Base-by-base conservation (phyloP, 2,113 vertebrate genomes). In the Megatriorchis doriae region DNA sequence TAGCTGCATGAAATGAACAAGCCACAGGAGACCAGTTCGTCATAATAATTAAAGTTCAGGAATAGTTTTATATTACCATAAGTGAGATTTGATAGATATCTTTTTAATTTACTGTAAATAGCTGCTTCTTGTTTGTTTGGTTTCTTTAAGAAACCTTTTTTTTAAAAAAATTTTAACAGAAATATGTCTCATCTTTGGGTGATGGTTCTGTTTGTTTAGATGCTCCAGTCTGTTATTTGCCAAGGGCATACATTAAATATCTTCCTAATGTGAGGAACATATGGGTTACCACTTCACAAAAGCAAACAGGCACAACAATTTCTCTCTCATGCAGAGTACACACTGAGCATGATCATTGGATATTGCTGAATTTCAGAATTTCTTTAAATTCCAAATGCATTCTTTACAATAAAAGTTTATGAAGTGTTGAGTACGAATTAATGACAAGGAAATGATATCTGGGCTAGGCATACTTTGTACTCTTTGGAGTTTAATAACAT, bases 21-120 rank as follows among this genome's bases (percentile, higher is more conserved):
- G 91, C 84, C 97, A 93, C 93, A 62, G 91, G 97, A 96, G 97
- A 95, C 88, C 80, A 83, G 96, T 95, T 95, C 58, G 59, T 97
- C 96, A 90, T 93, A 96, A 97, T 97, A 97, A 98, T 98, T 98
- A 98, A 97, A 96, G 93, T 96, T 97, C 88, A 78, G 93, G 93
- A 97, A 97, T 92, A 97, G 94, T 77, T 92, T 97, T 96, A 40
- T 96, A 95, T 95, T 96, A 95, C 79, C 87, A 78, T 94, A 95
- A 96, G 8, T 94, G 67, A 87, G 91, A 93, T 94, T 95, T 95
- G 95, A 94, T 96, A 91, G 90, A 88, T 97, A 94, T 84, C 72
- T 84, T 95, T 96, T 97, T 94, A 94, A 96, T 92, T 83, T 92
- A 71, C 90, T 94, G 90, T 94, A 61, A 80, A 72, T 91, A 94